Evolutionary conservation across 2,888 invertebrate genomes (phyloP).

Genomic region (Drosophila kuntzei): DNA sequence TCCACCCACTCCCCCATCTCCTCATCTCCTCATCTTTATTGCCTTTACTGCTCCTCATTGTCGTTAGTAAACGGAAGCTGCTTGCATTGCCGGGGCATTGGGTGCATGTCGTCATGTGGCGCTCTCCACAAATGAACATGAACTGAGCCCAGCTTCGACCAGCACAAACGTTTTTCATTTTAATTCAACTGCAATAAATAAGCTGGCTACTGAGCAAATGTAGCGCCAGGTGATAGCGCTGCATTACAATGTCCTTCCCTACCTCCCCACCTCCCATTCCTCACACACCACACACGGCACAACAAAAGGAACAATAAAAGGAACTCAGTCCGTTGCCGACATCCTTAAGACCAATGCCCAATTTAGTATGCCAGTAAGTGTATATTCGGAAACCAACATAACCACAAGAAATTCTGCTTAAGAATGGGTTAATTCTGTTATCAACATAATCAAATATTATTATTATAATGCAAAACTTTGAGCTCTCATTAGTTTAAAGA

Average conservation of each 20-base stretch:
- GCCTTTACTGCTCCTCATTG: slow-evolving; percentile 44
- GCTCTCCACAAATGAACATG: slow-evolving; percentile 53
- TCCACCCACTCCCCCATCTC: background rate
- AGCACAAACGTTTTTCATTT: slow-evolving; percentile 61
- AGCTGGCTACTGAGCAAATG: slow-evolving; percentile 54
- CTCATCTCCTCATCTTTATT: slow-evolving; percentile 27
- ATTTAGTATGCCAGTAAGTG: slow-evolving; percentile 4
- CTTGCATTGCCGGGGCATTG: slow-evolving; percentile 36
- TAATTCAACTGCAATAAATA: slow-evolving; percentile 73
- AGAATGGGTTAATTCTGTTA: background rate
- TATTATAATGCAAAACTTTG: background rate
- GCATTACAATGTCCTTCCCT: slow-evolving; percentile 49
- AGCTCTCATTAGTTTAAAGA: too few species aligned
- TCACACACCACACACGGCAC: background rate
- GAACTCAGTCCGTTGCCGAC: slow-evolving; percentile 20
- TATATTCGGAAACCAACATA: background rate
- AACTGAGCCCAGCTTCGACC: slow-evolving; percentile 51
- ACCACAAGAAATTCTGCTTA: background rate
- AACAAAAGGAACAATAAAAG: slow-evolving; percentile 35
- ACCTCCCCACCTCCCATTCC: background rate
- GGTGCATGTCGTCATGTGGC: slow-evolving; percentile 40
- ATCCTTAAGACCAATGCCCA: slow-evolving; percentile 36
- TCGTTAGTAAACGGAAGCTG: slow-evolving; percentile 57
- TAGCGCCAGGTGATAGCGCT: slow-evolving; percentile 57
- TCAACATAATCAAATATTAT: background rate